These are phyloP conservation scores for Berghia stephanieae DNA, from an alignment of 1,140 invertebrate genomes.

Conservation along the genomic window DNA sequence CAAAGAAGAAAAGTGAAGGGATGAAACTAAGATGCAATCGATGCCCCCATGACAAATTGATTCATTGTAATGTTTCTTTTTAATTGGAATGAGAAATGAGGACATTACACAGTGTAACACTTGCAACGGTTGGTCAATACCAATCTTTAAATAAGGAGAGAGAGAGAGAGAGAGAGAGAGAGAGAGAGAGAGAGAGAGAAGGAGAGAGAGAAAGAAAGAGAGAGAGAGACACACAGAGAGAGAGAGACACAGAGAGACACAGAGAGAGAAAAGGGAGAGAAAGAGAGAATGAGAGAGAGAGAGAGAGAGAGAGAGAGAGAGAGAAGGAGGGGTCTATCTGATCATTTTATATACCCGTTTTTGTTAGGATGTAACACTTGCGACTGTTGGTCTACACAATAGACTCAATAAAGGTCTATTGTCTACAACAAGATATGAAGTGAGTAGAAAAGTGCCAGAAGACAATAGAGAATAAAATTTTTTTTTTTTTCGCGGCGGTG, in stretches of 20 bases:
- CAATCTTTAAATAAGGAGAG: not conserved
- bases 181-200: slow-evolving; percentile 16
- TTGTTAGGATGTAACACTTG: too few relatives aligned
- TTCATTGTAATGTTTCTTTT: not conserved
- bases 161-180: not conserved
- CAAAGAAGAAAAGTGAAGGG: not conserved
- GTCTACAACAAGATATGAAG: not conserved
- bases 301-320: not conserved
- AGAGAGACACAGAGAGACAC: not conserved
- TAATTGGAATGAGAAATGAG: not conserved
- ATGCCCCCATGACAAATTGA: not conserved
- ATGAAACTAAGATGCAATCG: not conserved
- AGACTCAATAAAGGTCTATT: not conserved
- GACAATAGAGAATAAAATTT: too few relatives aligned
- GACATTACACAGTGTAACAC: not conserved
- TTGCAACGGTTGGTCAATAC: not conserved
- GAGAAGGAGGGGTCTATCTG: not conserved
- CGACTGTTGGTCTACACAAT: not conserved
- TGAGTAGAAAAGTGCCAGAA: too few relatives aligned
- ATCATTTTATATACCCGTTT: too few relatives aligned
- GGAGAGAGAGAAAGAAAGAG: not conserved
- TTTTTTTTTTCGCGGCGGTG: not conserved
- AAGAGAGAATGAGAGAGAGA: slow-evolving; percentile 15
- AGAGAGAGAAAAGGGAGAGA: not conserved
- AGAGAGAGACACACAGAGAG: not conserved